Evolutionary conservation across 2,797 vertebrate genomes (phyloP).

Genomic region (Danionella dracula): DNA sequence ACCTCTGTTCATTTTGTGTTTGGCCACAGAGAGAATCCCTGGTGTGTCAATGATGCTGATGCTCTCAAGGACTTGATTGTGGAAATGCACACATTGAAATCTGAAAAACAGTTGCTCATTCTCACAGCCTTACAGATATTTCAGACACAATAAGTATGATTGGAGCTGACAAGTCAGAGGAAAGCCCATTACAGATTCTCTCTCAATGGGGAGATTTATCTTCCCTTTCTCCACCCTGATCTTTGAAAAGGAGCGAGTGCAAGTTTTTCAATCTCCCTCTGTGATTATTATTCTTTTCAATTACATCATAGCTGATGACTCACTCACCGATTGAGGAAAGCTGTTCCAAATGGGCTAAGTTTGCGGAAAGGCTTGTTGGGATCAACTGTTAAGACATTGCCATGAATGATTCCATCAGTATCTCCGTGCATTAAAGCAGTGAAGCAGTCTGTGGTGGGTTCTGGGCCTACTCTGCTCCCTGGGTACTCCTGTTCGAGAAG

Average conservation of each 20-base stretch:
- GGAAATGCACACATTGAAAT: constrained; percentile 81
- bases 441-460: constrained; percentile 88
- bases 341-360: constrained; percentile 82
- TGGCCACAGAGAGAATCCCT: constrained; percentile 77
- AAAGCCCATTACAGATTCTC: neutral
- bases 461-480: constrained; percentile 81
- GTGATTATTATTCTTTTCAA: neutral
- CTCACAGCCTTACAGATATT: neutral
- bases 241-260: neutral
- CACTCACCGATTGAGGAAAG: constrained; percentile 86
- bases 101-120: constrained; percentile 50
- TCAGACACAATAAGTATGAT: neutral
- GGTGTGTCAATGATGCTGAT: constrained; percentile 86
- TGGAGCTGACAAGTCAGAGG: neutral
- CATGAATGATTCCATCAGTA: constrained; percentile 71
- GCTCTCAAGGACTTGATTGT: constrained; percentile 80
- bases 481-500: constrained; percentile 85
- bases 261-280: neutral
- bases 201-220: neutral
- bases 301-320: neutral
- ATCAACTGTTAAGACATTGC: constrained; percentile 84
- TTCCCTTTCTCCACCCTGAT: neutral
- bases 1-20: constrained; percentile 78
- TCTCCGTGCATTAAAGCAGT: constrained; percentile 85
- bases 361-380: constrained; percentile 85